Evolutionary conservation across 2,797 vertebrate species (phyloP).

Genomic region (Sebastes taczanowskii): DNA sequence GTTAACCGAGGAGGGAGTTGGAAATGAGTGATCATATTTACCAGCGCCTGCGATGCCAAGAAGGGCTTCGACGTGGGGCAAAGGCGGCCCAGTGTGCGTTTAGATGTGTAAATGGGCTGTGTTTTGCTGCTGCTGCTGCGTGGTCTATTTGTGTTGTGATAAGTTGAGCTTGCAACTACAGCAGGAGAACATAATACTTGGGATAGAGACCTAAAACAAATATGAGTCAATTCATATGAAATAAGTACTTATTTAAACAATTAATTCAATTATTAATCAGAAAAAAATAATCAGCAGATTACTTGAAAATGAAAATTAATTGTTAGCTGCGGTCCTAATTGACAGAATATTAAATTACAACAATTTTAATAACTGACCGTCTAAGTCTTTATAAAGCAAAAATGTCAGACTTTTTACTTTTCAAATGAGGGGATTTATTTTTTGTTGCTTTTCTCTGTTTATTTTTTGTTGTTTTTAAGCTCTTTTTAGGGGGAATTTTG

Average conservation of each 20-base stretch:
- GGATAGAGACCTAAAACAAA: background rate
- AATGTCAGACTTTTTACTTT: background rate
- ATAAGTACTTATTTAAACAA: background rate
- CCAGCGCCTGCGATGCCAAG: conserved; percentile 14
- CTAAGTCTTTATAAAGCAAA: too few relatives aligned
- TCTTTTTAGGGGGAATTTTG: background rate
- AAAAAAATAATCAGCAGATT: too few relatives aligned
- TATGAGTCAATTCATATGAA: background rate
- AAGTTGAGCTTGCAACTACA: background rate
- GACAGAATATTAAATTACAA: too few relatives aligned
- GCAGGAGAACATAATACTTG: background rate
- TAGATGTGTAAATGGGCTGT: background rate
- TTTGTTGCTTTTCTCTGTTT: background rate
- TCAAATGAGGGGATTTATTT: too few relatives aligned
- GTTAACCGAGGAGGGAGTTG: conserved; percentile 64
- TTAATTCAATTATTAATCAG: too few relatives aligned
- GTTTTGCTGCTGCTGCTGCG: background rate
- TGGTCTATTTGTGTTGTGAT: background rate
- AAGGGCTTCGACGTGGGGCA: background rate
- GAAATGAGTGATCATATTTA: conserved; percentile 48
- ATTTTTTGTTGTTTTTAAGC: background rate
- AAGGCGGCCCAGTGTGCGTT: background rate
- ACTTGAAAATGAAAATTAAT: too few relatives aligned
- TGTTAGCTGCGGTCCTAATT: too few relatives aligned
- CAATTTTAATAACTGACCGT: too few relatives aligned